Conservation (phyloP, 1,140 invertebrate genomes). For the Camponotus pennsylvanicus region DNA sequence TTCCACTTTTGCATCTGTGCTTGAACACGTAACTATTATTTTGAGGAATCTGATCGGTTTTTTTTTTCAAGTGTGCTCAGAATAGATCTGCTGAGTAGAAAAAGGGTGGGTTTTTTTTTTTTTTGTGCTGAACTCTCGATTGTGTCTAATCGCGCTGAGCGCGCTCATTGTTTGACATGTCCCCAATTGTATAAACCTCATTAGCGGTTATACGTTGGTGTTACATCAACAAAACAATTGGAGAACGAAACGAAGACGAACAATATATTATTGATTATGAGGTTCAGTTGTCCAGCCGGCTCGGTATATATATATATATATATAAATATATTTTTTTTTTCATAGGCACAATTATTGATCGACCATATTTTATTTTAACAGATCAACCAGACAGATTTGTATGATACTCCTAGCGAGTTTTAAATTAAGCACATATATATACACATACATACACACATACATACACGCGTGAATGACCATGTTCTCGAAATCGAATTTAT, state of each 20-base stretch:
- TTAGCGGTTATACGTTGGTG: neutral
- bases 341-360: constrained; percentile 12
- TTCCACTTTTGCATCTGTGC: constrained; percentile 47
- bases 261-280: too few species aligned
- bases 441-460: neutral
- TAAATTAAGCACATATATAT: constrained; percentile 44
- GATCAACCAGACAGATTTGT: constrained; percentile 45
- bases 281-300: constrained; percentile 20
- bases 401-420: constrained; percentile 66
- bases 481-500: constrained; percentile 66
- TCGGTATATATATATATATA: neutral
- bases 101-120: neutral
- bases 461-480: constrained; percentile 57
- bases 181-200: neutral
- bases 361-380: neutral
- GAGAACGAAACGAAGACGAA: constrained; percentile 19
- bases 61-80: constrained; percentile 3
- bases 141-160: neutral
- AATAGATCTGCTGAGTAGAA: constrained; percentile 4
- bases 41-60: neutral
- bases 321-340: neutral
- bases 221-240: constrained; percentile 2
- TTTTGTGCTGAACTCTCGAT: neutral
- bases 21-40: constrained; percentile 18
- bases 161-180: neutral